Percentiles rank a stretch among this genome's conserved stretches.
Conservation (phyloP, 2,113 vertebrate species). For the Dromaius novaehollandiae region DNA sequence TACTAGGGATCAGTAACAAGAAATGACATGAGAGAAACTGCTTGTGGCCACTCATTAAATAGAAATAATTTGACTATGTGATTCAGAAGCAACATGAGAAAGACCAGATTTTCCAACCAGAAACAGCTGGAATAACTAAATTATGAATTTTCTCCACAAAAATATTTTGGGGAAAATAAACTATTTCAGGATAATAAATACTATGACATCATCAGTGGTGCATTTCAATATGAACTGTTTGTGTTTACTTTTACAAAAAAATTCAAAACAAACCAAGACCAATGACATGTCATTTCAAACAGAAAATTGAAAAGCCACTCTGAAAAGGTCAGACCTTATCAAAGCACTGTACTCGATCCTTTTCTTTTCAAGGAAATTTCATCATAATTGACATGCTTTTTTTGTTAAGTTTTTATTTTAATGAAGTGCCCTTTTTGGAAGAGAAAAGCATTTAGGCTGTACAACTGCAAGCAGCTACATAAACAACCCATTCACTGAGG, state of each 20-base stretch:
- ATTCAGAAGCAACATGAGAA: not conserved
- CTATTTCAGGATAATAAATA: not conserved
- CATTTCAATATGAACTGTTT: not conserved
- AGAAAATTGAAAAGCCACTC: not conserved
- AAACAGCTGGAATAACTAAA: not conserved
- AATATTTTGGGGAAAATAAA: not conserved
- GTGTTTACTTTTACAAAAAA: not conserved
- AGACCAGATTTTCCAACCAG: not conserved
- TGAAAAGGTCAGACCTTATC: not conserved
- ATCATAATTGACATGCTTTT: not conserved
- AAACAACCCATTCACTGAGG: not conserved
- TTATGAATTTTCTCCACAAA: not conserved
- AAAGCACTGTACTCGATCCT: not conserved
- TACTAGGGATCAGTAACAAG: not conserved
- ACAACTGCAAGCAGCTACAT: not conserved
- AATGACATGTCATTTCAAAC: not conserved
- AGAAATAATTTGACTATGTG: not conserved
- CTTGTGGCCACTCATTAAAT: not conserved
- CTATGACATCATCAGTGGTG: not conserved
- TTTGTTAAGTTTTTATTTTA: not conserved
- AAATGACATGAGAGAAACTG: not conserved
- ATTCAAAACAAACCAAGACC: not conserved
- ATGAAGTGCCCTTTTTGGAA: not conserved
- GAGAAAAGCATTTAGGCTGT: not conserved
- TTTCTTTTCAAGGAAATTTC: not conserved